Base-by-base conservation (phyloP, 2,888 invertebrate species). In the Lampropteryx suffumata region DNA sequence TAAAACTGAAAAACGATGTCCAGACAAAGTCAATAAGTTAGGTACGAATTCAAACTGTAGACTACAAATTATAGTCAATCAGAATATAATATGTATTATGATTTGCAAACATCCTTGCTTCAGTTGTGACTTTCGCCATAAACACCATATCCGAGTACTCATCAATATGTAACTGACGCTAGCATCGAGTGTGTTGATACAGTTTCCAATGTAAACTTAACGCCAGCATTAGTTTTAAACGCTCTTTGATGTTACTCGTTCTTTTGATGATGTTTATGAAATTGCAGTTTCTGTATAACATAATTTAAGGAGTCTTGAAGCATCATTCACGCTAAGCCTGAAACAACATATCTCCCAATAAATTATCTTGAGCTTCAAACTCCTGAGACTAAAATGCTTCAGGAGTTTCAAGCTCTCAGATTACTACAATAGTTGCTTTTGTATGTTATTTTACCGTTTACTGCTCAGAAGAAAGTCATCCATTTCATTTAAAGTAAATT, bases 101-200 rank as follows among this genome's bases (percentile, higher is more conserved):
- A 51, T 45, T 40, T 28, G 36, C 33, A 47, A 39, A 42, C 46
- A 47, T 48, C 47, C 37, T 50, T 42, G 49, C 47, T 33, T 40
- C 54, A 39, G 50, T 52, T 34, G 42, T 41, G 39, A 53, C 50
- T 57, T 53, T 57, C 53, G 43, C 50, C 34, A 44, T 55, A 57
- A 47, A 57, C 52, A 47, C 49, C 45, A 27, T 55, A n/a, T 55
- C 50, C 51, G 42, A 51, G 50, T 50, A 47, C 54, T 55, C 58
- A 55, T 61, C 56, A 52, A 56, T 56, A 56, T 58, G 58, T 45
- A 52, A 61, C 56, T 40, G 45, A 52, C 36, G 42, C 55, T 35
- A 45, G 30, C 36, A 40, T 42, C 10, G 44, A 34, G 40, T 40
- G 37, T 53, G 49, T 56, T 54, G 56, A 56, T 56, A 56, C 50